phyloP scores from a whole-genome alignment of 2,797 vertebrate species.

The Acrossocheilus wenchowensis region DNA sequence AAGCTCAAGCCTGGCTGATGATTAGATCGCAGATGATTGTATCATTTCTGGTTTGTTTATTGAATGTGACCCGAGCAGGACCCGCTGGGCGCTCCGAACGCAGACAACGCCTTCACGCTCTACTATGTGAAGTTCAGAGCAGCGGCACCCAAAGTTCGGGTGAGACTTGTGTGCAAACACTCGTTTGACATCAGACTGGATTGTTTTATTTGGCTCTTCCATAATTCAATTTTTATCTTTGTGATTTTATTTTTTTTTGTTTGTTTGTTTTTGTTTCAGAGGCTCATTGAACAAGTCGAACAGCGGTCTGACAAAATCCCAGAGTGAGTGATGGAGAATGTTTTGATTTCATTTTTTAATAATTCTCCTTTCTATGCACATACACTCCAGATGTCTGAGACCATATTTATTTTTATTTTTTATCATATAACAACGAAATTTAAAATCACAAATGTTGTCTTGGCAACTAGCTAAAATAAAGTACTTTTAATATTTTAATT shows the following conservation, averaged over 20 bases:
- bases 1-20: not conserved
- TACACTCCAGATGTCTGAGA: not conserved
- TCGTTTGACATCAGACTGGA: not conserved
- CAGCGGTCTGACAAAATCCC: conserved; percentile 91
- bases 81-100: conserved; percentile 85
- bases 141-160: conserved; percentile 95
- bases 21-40: not conserved
- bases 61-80: conserved; percentile 76
- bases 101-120: conserved; percentile 96
- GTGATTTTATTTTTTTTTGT: not conserved
- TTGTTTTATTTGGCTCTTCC: not conserved
- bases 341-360: not conserved
- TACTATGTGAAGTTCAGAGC: conserved; percentile 98
- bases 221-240: not conserved
- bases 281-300: conserved; percentile 95
- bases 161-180: conserved; percentile 73
- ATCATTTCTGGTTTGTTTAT: not conserved
- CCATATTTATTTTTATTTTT: no score
- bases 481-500: no score
- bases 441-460: no score
- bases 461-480: no score
- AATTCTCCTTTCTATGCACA: not conserved
- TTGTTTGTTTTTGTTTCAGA: conserved; percentile 72
- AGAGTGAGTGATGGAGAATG: conserved; percentile 83
- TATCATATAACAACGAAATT: no score